These are phyloP conservation scores for Epsilonema sp. DNA, from an alignment of 2,888 invertebrate genomes.

Conservation along the genomic window DNA sequence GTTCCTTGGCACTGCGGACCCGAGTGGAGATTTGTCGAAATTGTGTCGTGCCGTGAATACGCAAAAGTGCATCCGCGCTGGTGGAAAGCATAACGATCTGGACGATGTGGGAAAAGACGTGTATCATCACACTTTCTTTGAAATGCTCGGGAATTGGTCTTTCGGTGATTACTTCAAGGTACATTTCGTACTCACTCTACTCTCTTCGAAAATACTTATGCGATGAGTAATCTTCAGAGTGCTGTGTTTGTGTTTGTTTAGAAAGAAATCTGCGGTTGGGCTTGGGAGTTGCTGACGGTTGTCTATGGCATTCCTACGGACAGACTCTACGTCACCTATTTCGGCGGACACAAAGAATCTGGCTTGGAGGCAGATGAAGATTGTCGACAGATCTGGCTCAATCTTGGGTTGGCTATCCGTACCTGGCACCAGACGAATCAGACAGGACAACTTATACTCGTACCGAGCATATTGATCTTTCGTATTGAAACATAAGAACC, in stretches of 20 bases:
- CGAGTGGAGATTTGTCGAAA: constrained; percentile 81
- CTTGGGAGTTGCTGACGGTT: constrained; percentile 81
- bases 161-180: constrained; percentile 99
- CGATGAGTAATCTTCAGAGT: no score
- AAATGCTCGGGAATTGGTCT: constrained; percentile 99
- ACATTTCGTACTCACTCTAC: no score
- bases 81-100: constrained; percentile 96
- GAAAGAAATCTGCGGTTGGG: constrained; percentile 87
- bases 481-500: no score
- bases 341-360: constrained; percentile 65
- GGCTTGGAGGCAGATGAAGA: constrained; percentile 77
- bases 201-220: no score
- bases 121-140: constrained; percentile 98
- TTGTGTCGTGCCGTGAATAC: constrained; percentile 66
- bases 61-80: constrained; percentile 96
- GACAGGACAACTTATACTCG: no score
- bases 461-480: no score
- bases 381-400: constrained; percentile 56
- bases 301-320: constrained; percentile 53
- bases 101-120: constrained; percentile 99
- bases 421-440: no score
- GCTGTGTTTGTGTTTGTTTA: constrained; percentile 23
- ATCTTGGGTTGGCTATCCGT: constrained; percentile 43
- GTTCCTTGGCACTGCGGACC: constrained; percentile 84
- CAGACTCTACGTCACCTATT: constrained; percentile 89